Percentiles rank a stretch among this genome's conserved stretches.
Conservation (phyloP, 2,113 vertebrate species). For the Agapornis roseicollis region DNA sequence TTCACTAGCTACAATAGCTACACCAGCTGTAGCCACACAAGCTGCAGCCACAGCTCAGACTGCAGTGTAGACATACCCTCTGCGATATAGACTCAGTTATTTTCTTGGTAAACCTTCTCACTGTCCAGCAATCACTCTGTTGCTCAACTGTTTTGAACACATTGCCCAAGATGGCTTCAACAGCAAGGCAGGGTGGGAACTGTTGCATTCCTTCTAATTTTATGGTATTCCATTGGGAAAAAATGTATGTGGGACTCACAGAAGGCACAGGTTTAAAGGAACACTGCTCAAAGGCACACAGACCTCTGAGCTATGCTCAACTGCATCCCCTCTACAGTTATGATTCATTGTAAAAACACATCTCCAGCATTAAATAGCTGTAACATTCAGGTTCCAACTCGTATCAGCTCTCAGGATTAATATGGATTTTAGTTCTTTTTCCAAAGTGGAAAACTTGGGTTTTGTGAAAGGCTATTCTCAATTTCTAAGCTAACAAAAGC, state of each 20-base stretch:
- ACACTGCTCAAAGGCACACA: background rate
- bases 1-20: background rate
- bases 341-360: background rate
- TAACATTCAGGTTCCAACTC: background rate
- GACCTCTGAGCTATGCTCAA: background rate
- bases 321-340: background rate
- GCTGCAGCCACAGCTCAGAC: background rate
- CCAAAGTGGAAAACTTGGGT: background rate
- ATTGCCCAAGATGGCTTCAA: background rate
- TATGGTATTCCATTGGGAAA: background rate
- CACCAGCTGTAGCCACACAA: background rate
- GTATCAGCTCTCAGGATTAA: background rate
- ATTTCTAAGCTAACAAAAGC: background rate
- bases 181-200: background rate
- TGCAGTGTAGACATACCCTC: background rate
- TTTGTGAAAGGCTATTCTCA: background rate
- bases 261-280: conserved; percentile 19
- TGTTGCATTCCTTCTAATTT: background rate
- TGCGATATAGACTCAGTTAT: background rate
- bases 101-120: background rate
- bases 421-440: background rate
- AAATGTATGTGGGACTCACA: background rate
- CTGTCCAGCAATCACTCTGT: background rate
- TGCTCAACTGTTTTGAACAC: background rate
- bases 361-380: background rate